Conservation (phyloP, 2,888 invertebrate genomes). For the Exephanes ischioxanthus region DNA sequence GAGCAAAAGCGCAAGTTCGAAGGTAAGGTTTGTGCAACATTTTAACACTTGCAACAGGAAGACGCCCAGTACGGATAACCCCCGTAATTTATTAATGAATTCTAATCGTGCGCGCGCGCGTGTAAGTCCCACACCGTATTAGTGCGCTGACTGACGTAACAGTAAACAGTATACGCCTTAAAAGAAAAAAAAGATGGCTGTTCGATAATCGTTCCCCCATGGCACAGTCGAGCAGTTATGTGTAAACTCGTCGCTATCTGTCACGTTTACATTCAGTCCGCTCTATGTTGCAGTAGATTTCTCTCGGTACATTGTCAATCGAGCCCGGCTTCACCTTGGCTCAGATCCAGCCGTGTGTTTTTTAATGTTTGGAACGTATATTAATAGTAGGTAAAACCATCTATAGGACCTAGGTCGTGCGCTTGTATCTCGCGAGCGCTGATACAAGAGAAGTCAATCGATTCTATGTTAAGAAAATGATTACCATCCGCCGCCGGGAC, state of each 20-base stretch:
- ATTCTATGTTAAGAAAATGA: conserved; percentile 2
- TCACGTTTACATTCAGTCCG: background rate
- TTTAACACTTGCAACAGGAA: conserved; percentile 50
- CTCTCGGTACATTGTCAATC: conserved; percentile 43
- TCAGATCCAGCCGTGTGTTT: conserved; percentile 41
- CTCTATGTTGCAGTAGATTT: background rate
- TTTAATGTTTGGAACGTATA: conserved; percentile 48
- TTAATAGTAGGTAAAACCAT: conserved; percentile 51
- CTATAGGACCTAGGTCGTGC: conserved; percentile 3
- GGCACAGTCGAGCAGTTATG: background rate
- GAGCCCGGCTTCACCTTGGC: conserved; percentile 55
- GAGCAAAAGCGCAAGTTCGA: background rate
- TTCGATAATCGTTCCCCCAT: conserved; percentile 21
- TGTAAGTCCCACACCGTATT: conserved; percentile 62
- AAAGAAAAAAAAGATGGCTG: conserved; percentile 38
- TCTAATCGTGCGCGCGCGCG: conserved; percentile 68
- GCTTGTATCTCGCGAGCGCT: background rate
- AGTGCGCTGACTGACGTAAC: conserved; percentile 76
- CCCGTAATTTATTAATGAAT: conserved; percentile 78
- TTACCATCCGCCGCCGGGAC: background rate
- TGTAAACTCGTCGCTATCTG: background rate
- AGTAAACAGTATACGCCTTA: conserved; percentile 76
- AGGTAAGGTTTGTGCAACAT: background rate
- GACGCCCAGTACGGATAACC: conserved; percentile 51
- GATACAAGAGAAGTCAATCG: conserved; percentile 4